Conservation (phyloP, 1,140 invertebrate genomes). For the Heliconius hewitsoni region DNA sequence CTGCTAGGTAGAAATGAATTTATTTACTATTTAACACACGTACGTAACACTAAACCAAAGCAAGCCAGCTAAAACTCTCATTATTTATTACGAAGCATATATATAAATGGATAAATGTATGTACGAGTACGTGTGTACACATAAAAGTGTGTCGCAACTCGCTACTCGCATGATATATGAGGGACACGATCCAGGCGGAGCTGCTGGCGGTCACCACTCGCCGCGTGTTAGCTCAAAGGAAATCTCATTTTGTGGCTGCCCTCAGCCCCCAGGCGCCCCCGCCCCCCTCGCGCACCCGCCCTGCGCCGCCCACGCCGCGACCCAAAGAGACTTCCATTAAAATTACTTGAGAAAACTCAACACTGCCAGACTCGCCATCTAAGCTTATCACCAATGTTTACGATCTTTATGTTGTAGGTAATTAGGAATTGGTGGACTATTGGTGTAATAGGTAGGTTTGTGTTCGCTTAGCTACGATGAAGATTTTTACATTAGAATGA, state of each 20-base stretch:
- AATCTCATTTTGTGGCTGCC: conserved; percentile 73
- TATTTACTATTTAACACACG: not conserved
- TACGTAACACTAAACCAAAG: not conserved
- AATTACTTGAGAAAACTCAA: conserved; percentile 75
- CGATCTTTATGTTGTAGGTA: conserved; percentile 4
- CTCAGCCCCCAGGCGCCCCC: conserved; percentile 37
- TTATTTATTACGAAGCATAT: conserved; percentile 1
- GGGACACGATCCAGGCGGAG: conserved; percentile 56
- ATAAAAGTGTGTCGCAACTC: conserved; percentile 44
- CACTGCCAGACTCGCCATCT: conserved; percentile 50
- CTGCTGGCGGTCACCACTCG: conserved; percentile 62
- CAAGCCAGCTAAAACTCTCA: not conserved
- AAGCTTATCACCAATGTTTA: not conserved
- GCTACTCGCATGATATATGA: conserved; percentile 60
- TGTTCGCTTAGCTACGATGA: no score
- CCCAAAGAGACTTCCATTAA: conserved; percentile 67
- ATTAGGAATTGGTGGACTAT: no score
- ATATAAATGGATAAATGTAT: not conserved
- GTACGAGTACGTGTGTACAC: conserved; percentile 36
- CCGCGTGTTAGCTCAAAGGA: conserved; percentile 68
- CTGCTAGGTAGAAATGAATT: no score
- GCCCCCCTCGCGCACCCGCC: not conserved
- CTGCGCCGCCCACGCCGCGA: conserved; percentile 34
- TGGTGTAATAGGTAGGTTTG: no score
- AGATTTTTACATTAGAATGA: no score